Conservation (phyloP, 2,888 invertebrate genomes). For the Yponomeuta sedellus region DNA sequence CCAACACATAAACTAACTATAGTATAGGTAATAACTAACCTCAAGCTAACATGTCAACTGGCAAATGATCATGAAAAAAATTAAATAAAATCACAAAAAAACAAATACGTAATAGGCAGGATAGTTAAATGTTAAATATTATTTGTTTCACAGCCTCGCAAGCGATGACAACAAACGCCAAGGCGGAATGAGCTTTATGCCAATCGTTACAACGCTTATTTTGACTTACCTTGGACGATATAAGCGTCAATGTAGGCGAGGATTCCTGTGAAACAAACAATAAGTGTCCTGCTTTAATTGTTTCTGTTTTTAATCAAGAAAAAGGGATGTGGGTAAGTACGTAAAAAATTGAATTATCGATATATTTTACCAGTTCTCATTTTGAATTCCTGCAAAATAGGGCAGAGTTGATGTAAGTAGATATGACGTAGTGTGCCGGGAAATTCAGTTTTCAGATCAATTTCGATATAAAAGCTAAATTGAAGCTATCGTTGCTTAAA, state of each 20-base stretch:
- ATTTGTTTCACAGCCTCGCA: constrained; percentile 22
- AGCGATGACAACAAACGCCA: constrained; percentile 2
- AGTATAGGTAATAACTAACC: no score
- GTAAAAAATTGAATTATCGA: background rate
- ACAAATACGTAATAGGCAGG: constrained; percentile 18
- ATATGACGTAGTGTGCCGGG: no score
- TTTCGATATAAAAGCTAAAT: no score
- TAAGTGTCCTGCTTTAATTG: constrained; percentile 65
- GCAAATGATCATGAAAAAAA: no score
- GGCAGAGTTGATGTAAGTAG: no score
- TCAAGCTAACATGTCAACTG: no score
- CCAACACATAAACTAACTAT: no score
- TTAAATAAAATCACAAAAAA: background rate
- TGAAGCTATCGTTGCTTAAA: no score
- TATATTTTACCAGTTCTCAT: background rate
- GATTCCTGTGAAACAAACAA: constrained; percentile 83
- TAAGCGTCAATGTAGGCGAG: constrained; percentile 85
- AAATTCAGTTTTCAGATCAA: no score
- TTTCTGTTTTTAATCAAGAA: constrained; percentile 24
- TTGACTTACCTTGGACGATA: constrained; percentile 85
- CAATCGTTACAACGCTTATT: constrained; percentile 26
- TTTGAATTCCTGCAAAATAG: no score
- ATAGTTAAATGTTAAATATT: constrained; percentile 13
- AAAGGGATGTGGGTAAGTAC: background rate
- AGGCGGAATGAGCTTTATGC: constrained; percentile 21